phyloP scores from a whole-genome alignment of 2,888 invertebrate species.

The Syritta pipiens region DNA sequence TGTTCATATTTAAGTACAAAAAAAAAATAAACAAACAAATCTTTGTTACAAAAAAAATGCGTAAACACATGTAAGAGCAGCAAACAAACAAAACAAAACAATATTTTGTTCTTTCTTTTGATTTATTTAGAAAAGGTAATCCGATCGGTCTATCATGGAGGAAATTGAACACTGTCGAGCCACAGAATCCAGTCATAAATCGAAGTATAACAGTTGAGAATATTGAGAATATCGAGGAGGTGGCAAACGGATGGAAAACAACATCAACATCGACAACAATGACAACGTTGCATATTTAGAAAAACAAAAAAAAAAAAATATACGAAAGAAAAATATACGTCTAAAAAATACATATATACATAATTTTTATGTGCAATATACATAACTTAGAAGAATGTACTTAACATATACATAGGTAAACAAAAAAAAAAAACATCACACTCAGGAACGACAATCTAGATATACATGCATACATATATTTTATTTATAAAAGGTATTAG shows the following conservation, averaged over 20 bases:
- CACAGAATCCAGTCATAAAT: constrained; percentile 43
- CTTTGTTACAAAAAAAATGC: constrained; percentile 11
- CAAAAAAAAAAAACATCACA: constrained; percentile 12
- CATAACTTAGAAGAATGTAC: not conserved
- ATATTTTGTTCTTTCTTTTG: constrained; percentile 51
- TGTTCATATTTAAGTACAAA: not conserved
- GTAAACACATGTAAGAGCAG: constrained; percentile 15
- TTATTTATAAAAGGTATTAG: no score
- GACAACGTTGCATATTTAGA: constrained; percentile 72
- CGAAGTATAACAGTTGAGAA: constrained; percentile 68
- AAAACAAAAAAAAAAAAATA: not conserved
- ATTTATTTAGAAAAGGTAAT: constrained; percentile 68
- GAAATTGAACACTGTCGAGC: constrained; percentile 71
- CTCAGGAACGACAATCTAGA: constrained; percentile 42
- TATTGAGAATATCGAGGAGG: constrained; percentile 53
- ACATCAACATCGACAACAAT: constrained; percentile 71
- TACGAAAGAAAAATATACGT: not conserved
- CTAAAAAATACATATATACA: constrained; percentile 11
- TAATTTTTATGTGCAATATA: no score
- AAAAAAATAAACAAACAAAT: not conserved
- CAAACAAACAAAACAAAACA: constrained; percentile 26
- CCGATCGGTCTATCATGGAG: constrained; percentile 72
- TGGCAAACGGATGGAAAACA: constrained; percentile 40
- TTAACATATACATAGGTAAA: constrained; percentile 15
- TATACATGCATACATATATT: no score